Percentiles rank a stretch among this genome's conserved stretches.
These are phyloP conservation scores for Mizuhopecten yessoensis DNA, from an alignment of 1,140 invertebrate species.

Conservation along the genomic window DNA sequence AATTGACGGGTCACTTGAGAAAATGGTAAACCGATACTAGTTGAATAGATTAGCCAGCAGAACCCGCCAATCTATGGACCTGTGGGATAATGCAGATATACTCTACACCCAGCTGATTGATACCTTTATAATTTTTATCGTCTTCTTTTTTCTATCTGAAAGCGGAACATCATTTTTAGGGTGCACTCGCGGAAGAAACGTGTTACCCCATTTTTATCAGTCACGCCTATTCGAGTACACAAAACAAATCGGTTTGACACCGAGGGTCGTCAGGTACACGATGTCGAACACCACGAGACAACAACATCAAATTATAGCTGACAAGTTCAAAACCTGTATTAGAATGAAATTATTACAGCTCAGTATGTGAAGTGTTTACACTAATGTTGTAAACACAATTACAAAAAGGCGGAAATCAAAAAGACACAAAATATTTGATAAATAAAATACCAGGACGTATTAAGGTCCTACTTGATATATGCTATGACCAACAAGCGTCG, in stretches of 20 bases:
- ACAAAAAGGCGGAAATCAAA: no score
- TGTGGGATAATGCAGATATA: neutral
- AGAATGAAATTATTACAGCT: no score
- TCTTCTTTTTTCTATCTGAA: neutral
- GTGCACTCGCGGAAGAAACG: slow-evolving; percentile 5
- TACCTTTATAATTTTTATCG: slow-evolving; percentile 31
- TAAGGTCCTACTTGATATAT: no score
- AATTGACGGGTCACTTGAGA: slow-evolving; percentile 37
- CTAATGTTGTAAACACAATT: no score
- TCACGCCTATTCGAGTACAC: neutral
- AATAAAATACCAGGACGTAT: no score
- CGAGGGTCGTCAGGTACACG: neutral
- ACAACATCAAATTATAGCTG: no score
- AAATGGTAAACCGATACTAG: slow-evolving; percentile 23
- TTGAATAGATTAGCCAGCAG: neutral
- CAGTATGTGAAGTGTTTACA: no score
- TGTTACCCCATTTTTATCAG: neutral
- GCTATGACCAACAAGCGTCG: no score
- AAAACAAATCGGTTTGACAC: slow-evolving; percentile 33
- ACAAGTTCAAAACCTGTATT: no score
- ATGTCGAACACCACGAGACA: neutral
- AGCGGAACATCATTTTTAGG: slow-evolving; percentile 24
- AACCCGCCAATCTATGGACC: neutral
- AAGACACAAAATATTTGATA: no score
- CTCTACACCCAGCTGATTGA: neutral